Percentiles rank a stretch among this genome's conserved stretches.
These are phyloP conservation scores for Perodicticus potto DNA, from an alignment of 2,797 vertebrate genomes.

Conservation along the genomic window DNA sequence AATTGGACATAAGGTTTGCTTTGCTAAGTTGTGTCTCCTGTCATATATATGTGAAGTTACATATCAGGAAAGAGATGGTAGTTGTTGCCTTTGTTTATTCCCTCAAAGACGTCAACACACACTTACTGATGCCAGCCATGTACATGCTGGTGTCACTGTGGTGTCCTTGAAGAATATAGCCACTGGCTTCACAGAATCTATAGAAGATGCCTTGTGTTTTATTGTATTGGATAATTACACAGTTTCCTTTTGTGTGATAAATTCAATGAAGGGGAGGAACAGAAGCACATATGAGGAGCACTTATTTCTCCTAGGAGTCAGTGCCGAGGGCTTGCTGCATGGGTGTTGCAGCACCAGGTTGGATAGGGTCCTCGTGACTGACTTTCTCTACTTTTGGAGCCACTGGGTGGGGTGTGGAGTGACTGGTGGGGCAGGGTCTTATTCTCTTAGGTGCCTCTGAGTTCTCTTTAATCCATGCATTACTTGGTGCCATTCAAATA, in stretches of 20 bases:
- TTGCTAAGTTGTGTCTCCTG: neutral
- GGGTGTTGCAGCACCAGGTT: too few relatives aligned
- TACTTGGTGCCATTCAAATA: neutral
- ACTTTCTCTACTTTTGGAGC: neutral
- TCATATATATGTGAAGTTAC: neutral
- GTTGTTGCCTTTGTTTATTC: neutral
- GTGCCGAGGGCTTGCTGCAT: neutral
- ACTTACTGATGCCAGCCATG: accelerated
- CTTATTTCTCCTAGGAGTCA: neutral
- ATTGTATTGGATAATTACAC: neutral
- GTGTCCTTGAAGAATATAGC: accelerated
- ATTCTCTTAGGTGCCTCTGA: neutral
- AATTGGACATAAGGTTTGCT: neutral
- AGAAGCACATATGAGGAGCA: neutral
- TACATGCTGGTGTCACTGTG: accelerated
- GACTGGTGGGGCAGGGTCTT: neutral
- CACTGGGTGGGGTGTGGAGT: neutral
- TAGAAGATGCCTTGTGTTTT: neutral
- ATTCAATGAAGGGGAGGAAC: neutral
- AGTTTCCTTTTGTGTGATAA: neutral
- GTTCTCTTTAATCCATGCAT: neutral
- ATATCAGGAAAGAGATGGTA: neutral
- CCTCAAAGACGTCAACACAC: neutral
- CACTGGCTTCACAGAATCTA: too few relatives aligned
- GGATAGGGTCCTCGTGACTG: too few relatives aligned